Base-by-base conservation (phyloP, 2,113 vertebrate genomes). In the Solea senegalensis region DNA sequence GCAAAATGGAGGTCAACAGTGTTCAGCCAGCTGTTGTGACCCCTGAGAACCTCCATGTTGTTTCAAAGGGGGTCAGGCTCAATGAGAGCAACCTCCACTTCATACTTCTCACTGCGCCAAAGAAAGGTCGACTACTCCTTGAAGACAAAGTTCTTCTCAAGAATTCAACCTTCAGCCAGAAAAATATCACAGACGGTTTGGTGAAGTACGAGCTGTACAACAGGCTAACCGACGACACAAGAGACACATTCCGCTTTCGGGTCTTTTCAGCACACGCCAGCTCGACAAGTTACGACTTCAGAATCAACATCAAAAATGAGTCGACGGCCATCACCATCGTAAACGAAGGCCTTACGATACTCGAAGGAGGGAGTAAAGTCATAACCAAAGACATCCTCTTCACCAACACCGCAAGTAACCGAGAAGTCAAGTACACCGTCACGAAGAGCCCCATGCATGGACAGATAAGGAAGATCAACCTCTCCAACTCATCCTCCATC, bases 301-400 rank as follows among this genome's bases (percentile, higher is more conserved):
- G 91, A 67, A 87, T 97, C 58, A 87, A 76, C 26, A 92, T 98
- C 41, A 96, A 91, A 84, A 85, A 94, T 7, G 85, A 91, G 76
- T 87, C 91, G 3, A 80, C 68, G 9, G 64, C 27, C 0, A 14
- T 96, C 73, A 67, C 90, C 66, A 27, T 97, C 62, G 91, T 82
- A 7, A 97, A 97, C 72, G 94, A 78, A 80, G 95, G 95, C 6
- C 90, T 98, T 39, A 91, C 84, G 39, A 69, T 97, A 62, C 78
- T 76, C 74, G 97, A 98, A 88, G 96, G 96, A 62, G 95, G 93
- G 74, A 94, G 86, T 75, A 94, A 91, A 80, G 77, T 97, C 61
- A 95, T 97, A 66, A 95, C 93, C 39, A 94, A 90, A 78, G 87
- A 79, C 0, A 72, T 93, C 51, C 84, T 98, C 65, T 97, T 95